Base-by-base conservation (phyloP, 1,140 invertebrate species). In the Belonocnema kinseyi region DNA sequence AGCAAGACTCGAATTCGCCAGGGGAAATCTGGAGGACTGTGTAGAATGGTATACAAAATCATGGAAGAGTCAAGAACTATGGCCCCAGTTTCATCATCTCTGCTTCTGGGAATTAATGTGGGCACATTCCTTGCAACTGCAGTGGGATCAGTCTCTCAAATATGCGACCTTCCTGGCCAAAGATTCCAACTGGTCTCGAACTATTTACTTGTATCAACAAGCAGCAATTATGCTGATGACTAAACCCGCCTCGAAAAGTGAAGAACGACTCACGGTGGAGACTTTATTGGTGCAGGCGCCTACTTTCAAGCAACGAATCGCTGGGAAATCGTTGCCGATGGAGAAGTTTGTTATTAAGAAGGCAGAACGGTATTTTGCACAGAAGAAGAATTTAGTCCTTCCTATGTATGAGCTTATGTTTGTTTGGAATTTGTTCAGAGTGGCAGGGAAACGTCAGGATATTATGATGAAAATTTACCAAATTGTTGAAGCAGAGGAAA, bases 31-130 rank as follows among this genome's bases (percentile, higher is more conserved):
- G 75, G 93, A 95, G 61, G 92, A 94, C 40, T 95, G 96, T 3
- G 94, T 97, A 66, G 87, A 92, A 2, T 97, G 94, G 91, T 99
- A 98, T 90, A 94, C 94, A 56, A 94, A 94, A 80, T 97, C 97
- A 0, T 96, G 97, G 92, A 94, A 95, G 71, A 96, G 96, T 14
- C 97, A 98, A 87, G 90, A 94, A 78, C 92, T 96, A 11, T 99
- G 98, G 97, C 94, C 95, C 6, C 98, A 99, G 87, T 98, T 99
- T 89, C 97, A 98, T 91, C 97, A 99, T 89, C 88, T 99, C 0
- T 98, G 97, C 88, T 98, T 95, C 89, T 99, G 98, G 98, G 98
- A 99, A 90, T 92, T 99, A 26, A 94, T 98, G 92, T 99, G 97
- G 97, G 94, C 96, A 11, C 93, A 97, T 86, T 94, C 95, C 80